These are phyloP conservation scores for Melipona bicolor DNA, from an alignment of 2,888 invertebrate genomes.

Conservation along the genomic window DNA sequence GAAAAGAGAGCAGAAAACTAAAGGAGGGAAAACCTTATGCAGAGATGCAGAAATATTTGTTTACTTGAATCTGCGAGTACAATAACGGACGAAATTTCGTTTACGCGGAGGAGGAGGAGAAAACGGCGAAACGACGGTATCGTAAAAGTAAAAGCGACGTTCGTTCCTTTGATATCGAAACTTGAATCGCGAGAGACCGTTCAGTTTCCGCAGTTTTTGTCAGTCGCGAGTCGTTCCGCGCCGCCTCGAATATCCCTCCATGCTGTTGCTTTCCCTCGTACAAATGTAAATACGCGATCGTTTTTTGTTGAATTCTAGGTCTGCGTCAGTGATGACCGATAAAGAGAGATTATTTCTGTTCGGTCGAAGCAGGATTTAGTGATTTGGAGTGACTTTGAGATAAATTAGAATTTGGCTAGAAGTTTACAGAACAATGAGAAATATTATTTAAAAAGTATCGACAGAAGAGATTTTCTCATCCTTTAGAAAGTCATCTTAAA, in stretches of 20 bases:
- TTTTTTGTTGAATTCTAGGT: background rate
- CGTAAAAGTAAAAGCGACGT: slow-evolving; percentile 39
- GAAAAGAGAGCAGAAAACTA: background rate
- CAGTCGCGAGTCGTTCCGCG: background rate
- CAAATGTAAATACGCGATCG: slow-evolving; percentile 16
- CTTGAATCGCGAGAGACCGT: background rate
- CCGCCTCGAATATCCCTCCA: slow-evolving; percentile 15
- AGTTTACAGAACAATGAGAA: too few species aligned
- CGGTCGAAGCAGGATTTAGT: background rate
- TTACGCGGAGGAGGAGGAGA: slow-evolving; percentile 4
- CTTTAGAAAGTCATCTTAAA: too few species aligned
- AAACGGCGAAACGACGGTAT: slow-evolving; percentile 9
- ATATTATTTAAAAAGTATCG: too few species aligned
- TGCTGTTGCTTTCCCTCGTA: background rate
- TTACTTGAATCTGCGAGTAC: slow-evolving; percentile 17
- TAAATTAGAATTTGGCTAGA: too few species aligned
- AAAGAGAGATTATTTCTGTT: background rate
- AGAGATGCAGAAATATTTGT: slow-evolving; percentile 46
- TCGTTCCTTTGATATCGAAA: slow-evolving; percentile 52
- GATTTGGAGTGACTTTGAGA: too few species aligned
- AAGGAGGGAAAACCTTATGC: background rate
- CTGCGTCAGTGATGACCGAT: background rate
- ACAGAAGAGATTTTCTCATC: too few species aligned
- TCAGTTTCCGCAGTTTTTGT: background rate
- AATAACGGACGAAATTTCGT: slow-evolving; percentile 34